These are phyloP conservation scores for Acanthosepion esculentum DNA, from an alignment of 2,888 invertebrate genomes.

Conservation along the genomic window DNA sequence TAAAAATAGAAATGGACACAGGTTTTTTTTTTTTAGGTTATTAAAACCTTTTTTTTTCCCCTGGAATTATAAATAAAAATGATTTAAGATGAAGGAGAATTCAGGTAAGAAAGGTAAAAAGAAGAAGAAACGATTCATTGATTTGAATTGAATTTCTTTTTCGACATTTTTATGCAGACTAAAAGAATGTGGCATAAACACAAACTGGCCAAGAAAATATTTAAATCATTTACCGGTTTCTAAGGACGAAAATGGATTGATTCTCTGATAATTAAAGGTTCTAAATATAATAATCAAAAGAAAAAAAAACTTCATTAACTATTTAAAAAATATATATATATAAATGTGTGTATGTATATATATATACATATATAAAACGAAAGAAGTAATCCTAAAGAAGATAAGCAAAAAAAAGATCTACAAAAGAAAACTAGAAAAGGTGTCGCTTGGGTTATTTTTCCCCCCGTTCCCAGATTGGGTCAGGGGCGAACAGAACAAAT, in stretches of 20 bases:
- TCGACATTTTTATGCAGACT: not conserved
- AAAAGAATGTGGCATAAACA: not conserved
- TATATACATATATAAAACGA: too few relatives aligned
- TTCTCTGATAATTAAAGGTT: not conserved
- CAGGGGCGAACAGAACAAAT: not conserved
- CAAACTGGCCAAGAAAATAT: not conserved
- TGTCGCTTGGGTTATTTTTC: not conserved
- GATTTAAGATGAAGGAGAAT: too few relatives aligned
- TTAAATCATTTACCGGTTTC: not conserved
- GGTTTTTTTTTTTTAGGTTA: too few relatives aligned
- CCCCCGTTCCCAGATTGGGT: not conserved
- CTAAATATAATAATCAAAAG: not conserved
- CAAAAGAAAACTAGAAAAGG: not conserved
- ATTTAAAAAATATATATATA: too few relatives aligned
- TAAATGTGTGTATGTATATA: too few relatives aligned
- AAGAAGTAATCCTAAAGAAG: not conserved
- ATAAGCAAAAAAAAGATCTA: not conserved
- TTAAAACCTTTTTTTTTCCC: too few relatives aligned
- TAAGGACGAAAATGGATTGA: not conserved
- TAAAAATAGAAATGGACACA: too few relatives aligned
- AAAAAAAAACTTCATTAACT: not conserved
- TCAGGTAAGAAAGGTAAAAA: not conserved
- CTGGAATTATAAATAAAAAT: too few relatives aligned
- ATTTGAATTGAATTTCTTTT: not conserved
- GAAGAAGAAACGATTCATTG: not conserved